Base-by-base conservation (phyloP, 2,113 vertebrate genomes). In the Antechinus stuartii region DNA sequence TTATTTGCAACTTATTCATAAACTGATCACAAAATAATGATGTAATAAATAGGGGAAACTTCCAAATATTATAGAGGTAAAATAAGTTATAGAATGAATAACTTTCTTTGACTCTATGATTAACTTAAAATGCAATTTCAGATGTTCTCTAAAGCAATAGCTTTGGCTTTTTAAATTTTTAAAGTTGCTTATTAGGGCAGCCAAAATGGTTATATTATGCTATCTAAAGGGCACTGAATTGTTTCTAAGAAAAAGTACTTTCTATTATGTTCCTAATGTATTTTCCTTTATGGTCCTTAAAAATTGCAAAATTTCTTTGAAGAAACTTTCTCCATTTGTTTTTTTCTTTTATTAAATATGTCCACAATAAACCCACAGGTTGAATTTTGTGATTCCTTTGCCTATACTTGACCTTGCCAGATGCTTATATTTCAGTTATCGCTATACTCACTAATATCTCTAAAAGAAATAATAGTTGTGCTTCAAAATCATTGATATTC, bases 261-360 rank as follows among this genome's bases (percentile, higher is more conserved):
- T 96, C n/a, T 92, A 9, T 92, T 94, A 54, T 56, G 54, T 95
- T 97, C 50, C 1, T 57, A 91, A 93, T 42, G 2, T 84, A 92
- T 89, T 94, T 95, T 54, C 92, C 26, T 95, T 94, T 12, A 27
- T 90, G 24, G 0, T 24, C 0, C 25, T 91, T 92, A 84, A 49
- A 91, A 89, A 46, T 68, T 93, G 68, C 92, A 4, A 12, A 42
- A 42, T 5, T 91, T 91, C 19, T 84, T 22, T 95, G 26, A 22
- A 94, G 35, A n/a, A 49, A 76, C 6, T n/a, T n/a, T n/a, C 1
- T 22, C 8, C 30, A 5, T 61, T 12, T 96, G 95, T 93, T 93
- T 35, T n/a, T 76, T 96, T 96, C 91, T 91, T 2, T 92, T 93
- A 27, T 90, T 14, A 93, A 54, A 57, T 93, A 92, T 54, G 10